Conservation (phyloP, 2,888 invertebrate species). For the Acanthacorydalis orientalis region DNA sequence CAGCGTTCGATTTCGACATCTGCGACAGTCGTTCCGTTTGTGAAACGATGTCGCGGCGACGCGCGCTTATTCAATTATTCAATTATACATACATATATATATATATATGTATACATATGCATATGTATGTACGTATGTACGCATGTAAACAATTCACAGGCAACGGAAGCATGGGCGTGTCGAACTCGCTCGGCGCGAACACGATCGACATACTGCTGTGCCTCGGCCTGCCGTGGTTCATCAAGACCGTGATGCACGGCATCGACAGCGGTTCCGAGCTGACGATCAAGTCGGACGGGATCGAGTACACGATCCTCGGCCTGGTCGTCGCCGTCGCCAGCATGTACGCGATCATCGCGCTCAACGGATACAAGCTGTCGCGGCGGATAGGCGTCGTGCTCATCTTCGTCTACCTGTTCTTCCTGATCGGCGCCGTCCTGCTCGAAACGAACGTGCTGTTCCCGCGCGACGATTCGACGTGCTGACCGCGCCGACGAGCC, state of each 20-base stretch:
- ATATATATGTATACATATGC: too few relatives aligned
- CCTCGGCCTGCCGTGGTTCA: constrained; percentile 71
- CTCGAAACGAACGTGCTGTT: constrained; percentile 42
- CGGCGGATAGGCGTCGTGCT: constrained; percentile 50
- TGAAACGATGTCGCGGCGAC: too few relatives aligned
- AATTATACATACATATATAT: too few relatives aligned
- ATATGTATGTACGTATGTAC: constrained; percentile 3
- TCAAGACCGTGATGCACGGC: constrained; percentile 43
- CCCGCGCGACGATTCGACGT: background rate
- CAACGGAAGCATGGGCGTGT: constrained; percentile 72
- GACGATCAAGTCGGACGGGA: constrained; percentile 56
- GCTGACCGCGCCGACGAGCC: too few relatives aligned
- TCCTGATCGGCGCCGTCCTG: constrained; percentile 59
- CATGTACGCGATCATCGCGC: constrained; percentile 47
- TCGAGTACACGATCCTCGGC: constrained; percentile 67
- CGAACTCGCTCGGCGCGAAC: constrained; percentile 74
- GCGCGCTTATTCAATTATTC: too few relatives aligned
- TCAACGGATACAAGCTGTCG: constrained; percentile 55
- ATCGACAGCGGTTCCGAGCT: constrained; percentile 30
- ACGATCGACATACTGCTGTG: constrained; percentile 71
- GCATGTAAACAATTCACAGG: constrained; percentile 33
- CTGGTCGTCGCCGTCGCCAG: constrained; percentile 55
- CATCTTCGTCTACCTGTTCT: constrained; percentile 45
- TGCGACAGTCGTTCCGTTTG: too few relatives aligned
- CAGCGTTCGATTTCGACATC: too few relatives aligned